A percentile compares a stretch with the other conserved stretches of the same genome.
These are phyloP conservation scores for Pachyuromys duprasi DNA, from an alignment of 2,797 vertebrate species.

Conservation along the genomic window DNA sequence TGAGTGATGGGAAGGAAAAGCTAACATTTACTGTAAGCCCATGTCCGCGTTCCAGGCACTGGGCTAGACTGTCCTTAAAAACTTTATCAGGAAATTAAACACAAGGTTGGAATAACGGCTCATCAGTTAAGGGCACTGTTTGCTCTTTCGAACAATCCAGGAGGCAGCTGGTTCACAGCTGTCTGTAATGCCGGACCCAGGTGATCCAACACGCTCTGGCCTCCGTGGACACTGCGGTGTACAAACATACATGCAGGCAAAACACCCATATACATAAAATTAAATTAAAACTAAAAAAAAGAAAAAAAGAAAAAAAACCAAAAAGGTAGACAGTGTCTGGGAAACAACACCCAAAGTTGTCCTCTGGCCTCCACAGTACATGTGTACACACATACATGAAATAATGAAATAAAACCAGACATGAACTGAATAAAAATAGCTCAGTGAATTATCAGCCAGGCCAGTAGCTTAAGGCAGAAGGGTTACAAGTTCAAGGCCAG, in stretches of 20 bases:
- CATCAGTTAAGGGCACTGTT: neutral
- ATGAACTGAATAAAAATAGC: neutral
- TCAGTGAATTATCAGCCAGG: neutral
- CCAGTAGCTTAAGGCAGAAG: neutral
- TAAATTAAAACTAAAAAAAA: neutral
- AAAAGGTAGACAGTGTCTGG: neutral
- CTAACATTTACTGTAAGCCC: neutral
- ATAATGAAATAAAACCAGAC: neutral
- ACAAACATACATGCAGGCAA: neutral
- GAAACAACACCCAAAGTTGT: neutral
- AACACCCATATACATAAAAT: neutral
- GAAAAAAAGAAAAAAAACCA: fast-evolving
- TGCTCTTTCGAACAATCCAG: neutral
- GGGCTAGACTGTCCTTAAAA: neutral
- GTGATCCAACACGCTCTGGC: neutral
- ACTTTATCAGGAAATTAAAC: neutral
- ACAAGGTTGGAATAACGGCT: neutral
- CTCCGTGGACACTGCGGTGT: neutral
- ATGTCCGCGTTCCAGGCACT: fast-evolving
- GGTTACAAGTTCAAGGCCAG: neutral
- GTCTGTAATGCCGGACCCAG: neutral
- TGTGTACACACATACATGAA: neutral
- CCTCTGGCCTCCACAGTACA: neutral
- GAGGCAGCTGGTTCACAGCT: neutral
- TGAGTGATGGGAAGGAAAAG: fast-evolving